A percentile compares a stretch with the other conserved stretches of the same genome.
Conservation (phyloP, 2,113 vertebrate genomes). For the Phodopus roborovskii region DNA sequence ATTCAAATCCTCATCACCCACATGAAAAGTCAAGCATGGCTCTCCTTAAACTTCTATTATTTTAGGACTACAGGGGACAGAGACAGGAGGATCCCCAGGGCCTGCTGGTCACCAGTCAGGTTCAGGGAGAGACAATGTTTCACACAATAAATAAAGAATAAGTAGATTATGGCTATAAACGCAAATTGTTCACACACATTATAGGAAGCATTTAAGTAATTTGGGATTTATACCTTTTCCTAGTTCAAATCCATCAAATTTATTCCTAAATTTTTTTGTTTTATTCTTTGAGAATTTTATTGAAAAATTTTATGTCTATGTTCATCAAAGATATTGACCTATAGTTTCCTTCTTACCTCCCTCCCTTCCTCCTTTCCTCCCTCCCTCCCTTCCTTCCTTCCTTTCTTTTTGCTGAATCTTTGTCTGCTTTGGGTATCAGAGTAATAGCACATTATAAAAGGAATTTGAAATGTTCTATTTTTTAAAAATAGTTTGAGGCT, state of each 20-base stretch:
- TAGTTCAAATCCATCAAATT: neutral
- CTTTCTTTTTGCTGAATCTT: no score
- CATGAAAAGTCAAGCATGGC: neutral
- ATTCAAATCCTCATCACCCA: neutral
- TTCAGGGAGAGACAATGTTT: neutral
- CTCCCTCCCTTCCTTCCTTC: no score
- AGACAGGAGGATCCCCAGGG: neutral
- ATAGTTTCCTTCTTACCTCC: no score
- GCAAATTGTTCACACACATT: no score
- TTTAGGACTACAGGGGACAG: neutral
- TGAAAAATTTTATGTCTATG: no score
- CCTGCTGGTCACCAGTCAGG: neutral
- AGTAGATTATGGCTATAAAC: neutral
- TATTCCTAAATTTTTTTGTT: neutral
- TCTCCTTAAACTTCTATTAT: neutral
- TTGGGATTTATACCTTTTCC: neutral
- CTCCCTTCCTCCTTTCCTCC: no score
- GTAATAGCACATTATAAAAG: no score
- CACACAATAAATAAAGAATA: neutral
- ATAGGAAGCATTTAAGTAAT: neutral
- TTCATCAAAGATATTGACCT: no score
- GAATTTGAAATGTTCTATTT: no score
- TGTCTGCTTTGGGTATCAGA: no score
- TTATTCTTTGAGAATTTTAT: neutral
- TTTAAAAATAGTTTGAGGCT: no score